phyloP scores from a whole-genome alignment of 2,113 vertebrate genomes.

The Tachysurus vachellii region DNA sequence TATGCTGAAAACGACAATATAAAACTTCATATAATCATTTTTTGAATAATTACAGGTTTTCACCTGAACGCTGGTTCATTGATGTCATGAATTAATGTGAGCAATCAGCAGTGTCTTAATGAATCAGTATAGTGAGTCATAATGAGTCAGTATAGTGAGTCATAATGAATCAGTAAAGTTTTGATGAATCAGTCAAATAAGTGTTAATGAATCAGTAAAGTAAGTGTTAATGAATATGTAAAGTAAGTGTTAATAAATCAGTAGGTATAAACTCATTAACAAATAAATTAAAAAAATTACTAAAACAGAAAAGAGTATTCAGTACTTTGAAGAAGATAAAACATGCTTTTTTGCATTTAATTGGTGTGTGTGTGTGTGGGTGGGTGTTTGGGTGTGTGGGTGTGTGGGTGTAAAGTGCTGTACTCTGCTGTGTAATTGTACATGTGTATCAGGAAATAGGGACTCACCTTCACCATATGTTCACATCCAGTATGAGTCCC shows the following conservation, averaged over 20 bases:
- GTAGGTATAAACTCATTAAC: not conserved
- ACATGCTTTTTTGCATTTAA: not conserved
- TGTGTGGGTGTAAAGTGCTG: too few species aligned
- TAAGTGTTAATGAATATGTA: not conserved
- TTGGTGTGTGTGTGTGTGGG: not conserved
- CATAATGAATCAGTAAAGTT: not conserved
- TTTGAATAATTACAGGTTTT: not conserved
- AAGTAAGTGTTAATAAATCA: not conserved
- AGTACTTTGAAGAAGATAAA: not conserved
- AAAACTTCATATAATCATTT: not conserved
- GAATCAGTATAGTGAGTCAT: not conserved
- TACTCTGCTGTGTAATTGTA: too few species aligned
- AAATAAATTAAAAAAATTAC: not conserved
- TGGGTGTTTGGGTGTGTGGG: not conserved
- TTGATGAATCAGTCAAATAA: not conserved
- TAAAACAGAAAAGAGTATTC: not conserved
- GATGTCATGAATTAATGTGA: not conserved
- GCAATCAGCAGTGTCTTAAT: too few species aligned
- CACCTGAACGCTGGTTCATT: not conserved
- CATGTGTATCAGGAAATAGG: not conserved
- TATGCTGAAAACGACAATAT: not conserved
- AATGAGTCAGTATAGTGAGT: not conserved
- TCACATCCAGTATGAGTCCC: slow-evolving; percentile 11
- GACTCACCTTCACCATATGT: slow-evolving; percentile 43
- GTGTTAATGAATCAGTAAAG: not conserved